Conservation (phyloP, 1,140 invertebrate genomes). For the Sitophilus oryzae region DNA sequence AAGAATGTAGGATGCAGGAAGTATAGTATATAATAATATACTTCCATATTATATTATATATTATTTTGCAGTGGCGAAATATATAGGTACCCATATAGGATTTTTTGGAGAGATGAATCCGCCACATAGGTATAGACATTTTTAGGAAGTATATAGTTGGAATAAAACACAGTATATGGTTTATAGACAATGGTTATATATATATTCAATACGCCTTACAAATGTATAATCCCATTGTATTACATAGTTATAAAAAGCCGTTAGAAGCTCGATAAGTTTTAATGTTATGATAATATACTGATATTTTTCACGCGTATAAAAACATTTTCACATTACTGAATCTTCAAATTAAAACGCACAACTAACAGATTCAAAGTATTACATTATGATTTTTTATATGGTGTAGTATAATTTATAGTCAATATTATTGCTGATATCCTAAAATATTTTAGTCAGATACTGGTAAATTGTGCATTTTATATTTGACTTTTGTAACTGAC, state of each 20-base stretch:
- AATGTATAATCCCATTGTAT: slow-evolving; percentile 44
- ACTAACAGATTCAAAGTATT: background rate
- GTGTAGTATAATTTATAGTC: background rate
- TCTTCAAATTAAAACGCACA: slow-evolving; percentile 15
- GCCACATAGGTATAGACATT: too few relatives aligned
- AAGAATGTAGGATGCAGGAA: too few relatives aligned
- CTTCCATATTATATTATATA: too few relatives aligned
- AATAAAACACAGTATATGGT: slow-evolving; percentile 24
- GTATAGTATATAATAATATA: too few relatives aligned
- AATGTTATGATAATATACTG: slow-evolving; percentile 43
- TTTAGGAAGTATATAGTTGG: slow-evolving; percentile 1
- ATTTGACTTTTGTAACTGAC: slow-evolving; percentile 18
- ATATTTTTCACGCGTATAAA: slow-evolving; percentile 43
- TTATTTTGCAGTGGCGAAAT: too few relatives aligned
- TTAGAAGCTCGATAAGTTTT: slow-evolving; percentile 46
- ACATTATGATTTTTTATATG: background rate
- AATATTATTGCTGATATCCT: slow-evolving; percentile 5
- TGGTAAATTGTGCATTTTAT: slow-evolving; percentile 14
- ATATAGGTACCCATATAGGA: too few relatives aligned
- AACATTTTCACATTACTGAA: slow-evolving; percentile 39
- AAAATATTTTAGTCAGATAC: too few relatives aligned
- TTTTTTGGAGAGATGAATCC: too few relatives aligned
- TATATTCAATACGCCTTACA: slow-evolving; percentile 43
- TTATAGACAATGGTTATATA: slow-evolving; percentile 42
- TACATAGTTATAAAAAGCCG: slow-evolving; percentile 46